Base-by-base conservation (phyloP, 1,140 invertebrate species). In the Bombus terrestris region DNA sequence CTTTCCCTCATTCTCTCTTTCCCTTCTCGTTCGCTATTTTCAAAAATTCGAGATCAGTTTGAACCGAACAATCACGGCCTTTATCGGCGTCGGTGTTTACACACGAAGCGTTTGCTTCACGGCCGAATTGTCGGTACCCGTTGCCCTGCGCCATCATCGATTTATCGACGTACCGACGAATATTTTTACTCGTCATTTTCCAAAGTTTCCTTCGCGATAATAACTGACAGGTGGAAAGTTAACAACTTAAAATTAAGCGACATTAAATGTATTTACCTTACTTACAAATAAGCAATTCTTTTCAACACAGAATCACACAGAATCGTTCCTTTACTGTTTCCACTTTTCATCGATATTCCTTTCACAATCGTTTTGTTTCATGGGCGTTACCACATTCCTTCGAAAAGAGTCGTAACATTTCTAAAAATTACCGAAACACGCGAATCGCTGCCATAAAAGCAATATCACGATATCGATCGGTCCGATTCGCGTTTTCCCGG, bases 401-500 rank as follows among this genome's bases (percentile, higher is more conserved):
- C 28, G 59, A 62, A n/a, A 62, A n/a, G 28, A n/a, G 10, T 28
- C 9, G 59, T 9, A 66, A 8, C n/a, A 13, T 66, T 66, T 32
- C 6, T 32, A 32, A 66, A 66, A 66, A 66, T 32, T 32, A 10
- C n/a, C 18, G 18, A 22, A 53, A 53, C 47, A 53, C 47, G 47
- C 18, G 47, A 53, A 53, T 18, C 18, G 18, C 18, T 22, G 47
- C 18, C 47, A 22, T 53, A 53, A 22, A 53, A 53, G 47, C 47
- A 53, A 53, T 53, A 53, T 53, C 18, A 13, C 37, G 37, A 76
- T 37, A 37, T 22, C 53, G 64, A 68, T 68, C n/a, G 22, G 0
- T 0, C n/a, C 3, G 18, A 59, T 77, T 80, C 78, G 39, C 57
- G 77, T 88, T 82, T 82, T 86, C 69, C 69, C 71, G 81, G 84